Evolutionary conservation across 2,888 invertebrate species (phyloP).

Genomic region (Chrysolina americana): DNA sequence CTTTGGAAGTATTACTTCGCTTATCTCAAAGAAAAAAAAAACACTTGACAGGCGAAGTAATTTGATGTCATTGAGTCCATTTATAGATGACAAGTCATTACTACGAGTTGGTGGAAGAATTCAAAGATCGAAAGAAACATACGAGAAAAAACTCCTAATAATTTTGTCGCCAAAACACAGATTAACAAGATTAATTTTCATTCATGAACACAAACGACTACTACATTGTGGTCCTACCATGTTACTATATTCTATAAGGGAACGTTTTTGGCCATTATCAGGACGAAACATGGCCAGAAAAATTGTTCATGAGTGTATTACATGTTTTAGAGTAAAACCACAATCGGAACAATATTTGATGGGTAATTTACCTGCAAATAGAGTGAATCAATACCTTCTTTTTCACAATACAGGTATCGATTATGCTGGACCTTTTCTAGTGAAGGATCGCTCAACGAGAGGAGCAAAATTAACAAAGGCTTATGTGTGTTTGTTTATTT

Average conservation of each 20-base stretch:
- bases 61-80: constrained; percentile 34
- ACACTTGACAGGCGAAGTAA: constrained; percentile 16
- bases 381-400: constrained; percentile 21
- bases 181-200: constrained; percentile 15
- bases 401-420: constrained; percentile 44
- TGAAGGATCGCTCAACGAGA: constrained; percentile 30
- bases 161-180: constrained; percentile 13
- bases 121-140: not conserved
- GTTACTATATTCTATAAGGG: not conserved
- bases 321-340: constrained; percentile 23
- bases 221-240: constrained; percentile 13
- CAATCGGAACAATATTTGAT: not conserved
- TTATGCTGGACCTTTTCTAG: constrained; percentile 43
- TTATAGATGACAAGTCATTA: constrained; percentile 33
- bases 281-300: constrained; percentile 18
- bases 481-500: constrained; percentile 45
- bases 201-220: constrained; percentile 18
- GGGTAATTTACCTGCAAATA: constrained; percentile 19
- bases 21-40: constrained; percentile 3
- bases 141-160: constrained; percentile 24
- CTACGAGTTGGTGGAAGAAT: constrained; percentile 33
- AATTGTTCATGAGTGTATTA: constrained; percentile 23
- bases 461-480: constrained; percentile 34
- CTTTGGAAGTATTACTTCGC: not conserved
- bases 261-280: constrained; percentile 22